phyloP scores from a whole-genome alignment of 2,797 vertebrate species.

The Falco peregrinus region DNA sequence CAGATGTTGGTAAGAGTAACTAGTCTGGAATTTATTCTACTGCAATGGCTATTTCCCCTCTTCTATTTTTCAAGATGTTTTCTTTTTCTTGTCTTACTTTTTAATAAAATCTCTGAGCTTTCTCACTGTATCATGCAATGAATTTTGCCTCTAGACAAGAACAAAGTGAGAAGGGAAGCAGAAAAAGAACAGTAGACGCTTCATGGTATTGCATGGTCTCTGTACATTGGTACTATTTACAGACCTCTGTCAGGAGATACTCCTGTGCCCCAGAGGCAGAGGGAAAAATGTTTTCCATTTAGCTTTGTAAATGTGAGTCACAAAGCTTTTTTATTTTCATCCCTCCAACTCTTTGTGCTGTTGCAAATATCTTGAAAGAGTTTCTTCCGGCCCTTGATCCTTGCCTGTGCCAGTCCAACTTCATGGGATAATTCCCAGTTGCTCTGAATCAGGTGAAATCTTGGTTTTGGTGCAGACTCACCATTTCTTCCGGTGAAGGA shows the following conservation, averaged over 20 bases:
- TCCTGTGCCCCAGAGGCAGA: not conserved
- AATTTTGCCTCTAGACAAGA: slow-evolving; percentile 41
- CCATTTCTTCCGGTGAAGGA: not conserved
- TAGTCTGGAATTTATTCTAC: not conserved
- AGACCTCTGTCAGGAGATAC: not conserved
- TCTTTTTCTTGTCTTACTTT: not conserved
- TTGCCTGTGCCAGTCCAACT: not conserved
- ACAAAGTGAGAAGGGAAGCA: not conserved
- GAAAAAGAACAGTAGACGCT: not conserved
- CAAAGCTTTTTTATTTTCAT: not conserved
- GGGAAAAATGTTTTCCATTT: not conserved
- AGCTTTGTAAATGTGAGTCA: not conserved
- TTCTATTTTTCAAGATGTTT: not conserved
- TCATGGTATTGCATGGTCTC: not conserved
- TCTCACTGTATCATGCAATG: not conserved
- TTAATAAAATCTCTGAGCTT: not conserved
- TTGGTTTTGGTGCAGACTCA: not conserved
- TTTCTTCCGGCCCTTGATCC: not conserved
- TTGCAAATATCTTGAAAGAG: not conserved
- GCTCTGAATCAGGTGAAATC: not conserved
- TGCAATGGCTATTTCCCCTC: not conserved
- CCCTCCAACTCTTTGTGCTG: not conserved
- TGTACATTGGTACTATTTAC: not conserved
- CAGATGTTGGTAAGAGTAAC: not conserved
- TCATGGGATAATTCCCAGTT: not conserved